Evolutionary conservation across 2,797 vertebrate species (phyloP), one percentile per base, ranked within the genome.

Genomic region (Aplochiton taeniatus): DNA sequence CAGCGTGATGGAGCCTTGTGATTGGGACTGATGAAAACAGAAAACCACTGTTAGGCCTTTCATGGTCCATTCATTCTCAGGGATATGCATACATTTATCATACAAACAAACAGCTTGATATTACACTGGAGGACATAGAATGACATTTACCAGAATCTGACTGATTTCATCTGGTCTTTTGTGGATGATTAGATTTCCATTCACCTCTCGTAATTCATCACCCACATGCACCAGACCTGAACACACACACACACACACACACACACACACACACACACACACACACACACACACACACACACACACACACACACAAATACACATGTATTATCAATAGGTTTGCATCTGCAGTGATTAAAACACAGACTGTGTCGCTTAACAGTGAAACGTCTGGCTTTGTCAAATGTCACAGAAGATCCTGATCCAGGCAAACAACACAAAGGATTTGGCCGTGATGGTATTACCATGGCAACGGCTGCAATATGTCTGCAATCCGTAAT

Each of bases 121-220:
- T 20, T n/a, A n/a, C n/a, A n/a, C n/a, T n/a, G n/a, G n/a, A n/a
- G n/a, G n/a, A n/a, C 43, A 18, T 7, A 1, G 1, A 61, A 56
- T 9, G n/a, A 67, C 20, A 72, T 89, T 88, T 90, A 96, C 97
- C 94, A 98, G 89, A 86, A 98, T 97, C 50, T 89, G 90, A 89
- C 98, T 98, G 74, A 99, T 92, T 90, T 99, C 98, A 84, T 98
- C 96, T 11, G 96, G 97, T 74, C 93, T 95, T 91, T 98, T 98
- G 86, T 96, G 94, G 31, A 96, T 94, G 19, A 96, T 94, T 0
- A 93, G 91, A 85, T 98, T 96, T 63, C 96, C 95, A 65, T 98
- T 99, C 61, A 99, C 96, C 88, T 98, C 96, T 73, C 92, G 95
- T 74, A 98, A 89, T 83, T 97, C 95, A 74, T 99, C 96, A 42